Evolutionary conservation across 2,888 invertebrate species (phyloP).

Genomic region (Drosophila rubida): DNA sequence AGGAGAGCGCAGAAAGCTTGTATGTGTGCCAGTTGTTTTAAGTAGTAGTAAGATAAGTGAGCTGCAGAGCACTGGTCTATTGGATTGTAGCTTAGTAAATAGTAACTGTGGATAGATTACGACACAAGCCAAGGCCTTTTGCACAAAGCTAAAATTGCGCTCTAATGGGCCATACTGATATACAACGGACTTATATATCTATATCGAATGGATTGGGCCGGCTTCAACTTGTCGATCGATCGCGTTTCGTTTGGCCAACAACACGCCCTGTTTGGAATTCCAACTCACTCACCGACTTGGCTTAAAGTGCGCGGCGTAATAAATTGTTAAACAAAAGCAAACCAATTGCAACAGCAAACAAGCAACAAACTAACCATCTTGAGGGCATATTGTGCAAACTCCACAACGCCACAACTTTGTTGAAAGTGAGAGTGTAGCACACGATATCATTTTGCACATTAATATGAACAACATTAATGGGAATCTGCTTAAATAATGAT

Average conservation of each 20-base stretch:
- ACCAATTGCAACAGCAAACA: background rate
- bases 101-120: slow-evolving; percentile 31
- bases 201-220: slow-evolving; percentile 3
- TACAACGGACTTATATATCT: background rate
- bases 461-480: slow-evolving; percentile 6
- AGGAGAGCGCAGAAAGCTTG: background rate
- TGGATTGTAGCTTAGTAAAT: slow-evolving; percentile 15
- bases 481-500: background rate
- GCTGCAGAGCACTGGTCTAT: slow-evolving; percentile 9
- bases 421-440: slow-evolving; percentile 43
- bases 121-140: slow-evolving; percentile 48
- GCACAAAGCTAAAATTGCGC: slow-evolving; percentile 28
- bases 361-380: slow-evolving; percentile 20
- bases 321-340: slow-evolving; percentile 38
- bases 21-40: slow-evolving; percentile 10
- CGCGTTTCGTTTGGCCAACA: slow-evolving; percentile 36
- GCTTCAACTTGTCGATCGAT: slow-evolving; percentile 34
- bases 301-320: slow-evolving; percentile 36
- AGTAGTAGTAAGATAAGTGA: slow-evolving; percentile 4
- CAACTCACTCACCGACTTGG: slow-evolving; percentile 34
- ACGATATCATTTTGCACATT: slow-evolving; percentile 7
- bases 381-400: slow-evolving; percentile 36
- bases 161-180: slow-evolving; percentile 41
- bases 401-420: slow-evolving; percentile 3
- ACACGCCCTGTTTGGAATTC: slow-evolving; percentile 74